These are phyloP conservation scores for Apteryx mantelli DNA, from an alignment of 2,113 vertebrate species.

Conservation along the genomic window DNA sequence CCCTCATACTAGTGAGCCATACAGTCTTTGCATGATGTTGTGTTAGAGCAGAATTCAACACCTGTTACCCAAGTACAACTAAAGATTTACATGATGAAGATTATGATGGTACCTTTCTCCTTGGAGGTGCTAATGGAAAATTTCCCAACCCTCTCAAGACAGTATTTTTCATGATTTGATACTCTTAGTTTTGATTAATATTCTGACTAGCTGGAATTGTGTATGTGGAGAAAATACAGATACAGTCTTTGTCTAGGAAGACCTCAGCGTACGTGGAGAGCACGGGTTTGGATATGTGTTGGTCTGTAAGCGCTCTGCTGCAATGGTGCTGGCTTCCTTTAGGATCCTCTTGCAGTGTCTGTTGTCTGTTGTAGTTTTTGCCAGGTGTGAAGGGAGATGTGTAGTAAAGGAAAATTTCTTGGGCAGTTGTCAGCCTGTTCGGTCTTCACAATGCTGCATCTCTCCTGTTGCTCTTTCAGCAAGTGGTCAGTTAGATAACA, in stretches of 20 bases:
- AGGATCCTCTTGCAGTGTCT: neutral
- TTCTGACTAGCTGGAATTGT: neutral
- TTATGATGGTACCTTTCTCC: neutral
- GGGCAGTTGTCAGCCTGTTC: neutral
- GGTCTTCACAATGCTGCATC: neutral
- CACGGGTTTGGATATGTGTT: neutral
- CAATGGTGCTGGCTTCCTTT: neutral
- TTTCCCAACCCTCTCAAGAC: neutral
- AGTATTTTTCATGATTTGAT: neutral
- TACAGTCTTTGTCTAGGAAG: neutral
- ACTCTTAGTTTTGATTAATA: neutral
- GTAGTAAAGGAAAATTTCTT: neutral
- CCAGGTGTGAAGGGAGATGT: neutral
- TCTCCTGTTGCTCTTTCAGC: neutral
- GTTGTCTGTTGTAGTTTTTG: neutral
- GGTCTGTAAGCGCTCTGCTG: neutral
- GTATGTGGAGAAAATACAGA: neutral
- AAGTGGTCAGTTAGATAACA: neutral
- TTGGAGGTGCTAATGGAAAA: neutral
- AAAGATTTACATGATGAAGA: neutral
- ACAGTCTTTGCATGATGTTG: fast-evolving
- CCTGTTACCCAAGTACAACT: fast-evolving
- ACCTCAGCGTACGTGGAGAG: neutral
- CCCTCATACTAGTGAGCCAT: fast-evolving
- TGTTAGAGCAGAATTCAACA: neutral